Evolutionary conservation across 2,797 vertebrate species (phyloP).

Genomic region (Hephaestus fuliginosus): DNA sequence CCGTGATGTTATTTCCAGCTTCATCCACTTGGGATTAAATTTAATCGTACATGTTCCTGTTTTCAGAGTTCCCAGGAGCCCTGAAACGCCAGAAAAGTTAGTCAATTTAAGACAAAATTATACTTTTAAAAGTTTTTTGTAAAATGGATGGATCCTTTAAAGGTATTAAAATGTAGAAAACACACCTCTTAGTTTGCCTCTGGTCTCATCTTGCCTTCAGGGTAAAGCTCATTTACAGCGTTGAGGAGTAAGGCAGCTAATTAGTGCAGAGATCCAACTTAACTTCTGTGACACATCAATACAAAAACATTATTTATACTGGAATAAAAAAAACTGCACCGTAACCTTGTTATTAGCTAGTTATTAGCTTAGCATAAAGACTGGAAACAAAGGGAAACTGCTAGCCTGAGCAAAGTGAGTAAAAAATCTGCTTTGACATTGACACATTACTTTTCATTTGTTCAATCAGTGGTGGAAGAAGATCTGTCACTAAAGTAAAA

Average conservation of each 20-base stretch:
- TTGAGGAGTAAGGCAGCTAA: background rate
- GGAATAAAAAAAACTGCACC: background rate
- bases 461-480: too few relatives aligned
- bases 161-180: constrained; percentile 4
- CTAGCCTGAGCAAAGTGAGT: too few relatives aligned
- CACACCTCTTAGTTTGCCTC: background rate
- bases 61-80: constrained; percentile 1
- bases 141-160: background rate
- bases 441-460: too few relatives aligned
- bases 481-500: too few relatives aligned
- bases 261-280: constrained; percentile 6
- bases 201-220: background rate
- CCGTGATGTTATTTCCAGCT: constrained; percentile 1
- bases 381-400: background rate
- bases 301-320: background rate
- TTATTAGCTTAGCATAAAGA: background rate
- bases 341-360: too few relatives aligned
- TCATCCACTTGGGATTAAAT: background rate
- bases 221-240: background rate
- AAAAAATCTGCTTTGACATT: too few relatives aligned
- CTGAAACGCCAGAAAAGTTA: background rate
- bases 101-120: constrained; percentile 7
- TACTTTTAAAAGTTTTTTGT: background rate
- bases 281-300: background rate
- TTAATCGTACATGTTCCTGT: fast-evolving